Evolutionary conservation across 2,888 invertebrate genomes (phyloP).

Genomic region (Limnephilus marmoratus): DNA sequence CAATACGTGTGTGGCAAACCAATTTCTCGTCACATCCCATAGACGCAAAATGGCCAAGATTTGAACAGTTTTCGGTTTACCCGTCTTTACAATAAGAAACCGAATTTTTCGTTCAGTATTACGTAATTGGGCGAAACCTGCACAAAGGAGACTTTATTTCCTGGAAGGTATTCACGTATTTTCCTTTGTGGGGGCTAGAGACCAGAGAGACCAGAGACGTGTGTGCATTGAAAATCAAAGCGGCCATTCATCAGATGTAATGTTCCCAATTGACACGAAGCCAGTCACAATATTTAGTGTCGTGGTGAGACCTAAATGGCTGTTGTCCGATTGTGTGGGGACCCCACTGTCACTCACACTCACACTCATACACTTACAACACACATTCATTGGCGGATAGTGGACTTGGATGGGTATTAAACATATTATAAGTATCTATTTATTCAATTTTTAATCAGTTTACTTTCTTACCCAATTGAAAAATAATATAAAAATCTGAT

Average conservation of each 20-base stretch:
- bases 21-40: slow-evolving; percentile 37
- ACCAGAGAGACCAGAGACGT: slow-evolving; percentile 26
- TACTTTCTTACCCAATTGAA: too few species aligned
- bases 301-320: slow-evolving; percentile 64
- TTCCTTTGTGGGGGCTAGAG: slow-evolving; percentile 44
- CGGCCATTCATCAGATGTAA: slow-evolving; percentile 62
- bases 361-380: neutral
- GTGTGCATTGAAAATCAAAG: slow-evolving; percentile 63
- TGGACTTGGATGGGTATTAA: neutral
- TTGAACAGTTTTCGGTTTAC: slow-evolving; percentile 1
- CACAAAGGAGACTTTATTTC: slow-evolving; percentile 53
- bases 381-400: slow-evolving; percentile 8
- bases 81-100: slow-evolving; percentile 31
- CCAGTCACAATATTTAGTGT: slow-evolving; percentile 65
- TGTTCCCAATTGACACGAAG: slow-evolving; percentile 60
- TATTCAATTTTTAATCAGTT: neutral
- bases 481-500: too few species aligned
- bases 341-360: slow-evolving; percentile 52
- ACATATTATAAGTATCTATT: neutral
- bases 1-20: slow-evolving; percentile 33
- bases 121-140: slow-evolving; percentile 55
- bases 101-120: slow-evolving; percentile 49
- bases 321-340: slow-evolving; percentile 55
- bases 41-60: slow-evolving; percentile 11
- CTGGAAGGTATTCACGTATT: slow-evolving; percentile 56